Evolutionary conservation across 2,113 vertebrate genomes (phyloP), one percentile per base, ranked within the genome.

Genomic region (Misgurnus anguillicaudatus): DNA sequence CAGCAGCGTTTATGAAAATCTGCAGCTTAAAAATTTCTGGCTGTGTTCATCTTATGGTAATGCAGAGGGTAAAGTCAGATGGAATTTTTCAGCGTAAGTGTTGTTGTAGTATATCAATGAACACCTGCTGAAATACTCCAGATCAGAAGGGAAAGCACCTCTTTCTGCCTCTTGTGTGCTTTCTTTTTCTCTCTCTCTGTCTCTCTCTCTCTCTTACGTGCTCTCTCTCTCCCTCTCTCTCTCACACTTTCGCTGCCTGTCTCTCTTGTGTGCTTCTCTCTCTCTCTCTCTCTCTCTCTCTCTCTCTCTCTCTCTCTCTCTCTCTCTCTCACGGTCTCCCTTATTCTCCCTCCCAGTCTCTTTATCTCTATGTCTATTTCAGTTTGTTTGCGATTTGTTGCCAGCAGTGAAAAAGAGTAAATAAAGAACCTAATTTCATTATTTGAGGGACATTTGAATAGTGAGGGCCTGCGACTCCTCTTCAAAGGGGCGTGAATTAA

Each of bases 71-170:
- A 72, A 84, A 67, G 72, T 84, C 76, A 67, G 77, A 45, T 79
- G 76, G 80, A 79, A 75, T 81, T 70, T 77, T 72, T 76, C 9
- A 69, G 41, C 48, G 38, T 63, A 65, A 75, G n/a, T 17, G 24
- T 31, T 16, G 11, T 60, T 70, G 9, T 47, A 71, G 72, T 68
- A 48, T 66, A 55, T 39, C 8, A 53, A 19, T 61, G 45, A 47
- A 8, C 83, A 85, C 80, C 80, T 82, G 83, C 80, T 55, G 42
- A 31, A 53, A 31, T 21, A 62, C 16, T 53, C 63, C 75, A 9
- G 11, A 55, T 73, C 7, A 82, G 69, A 68, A 76, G 85, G 84
- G 84, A 85, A 88, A 89, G 9, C 73, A 75, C 75, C 80, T n/a
- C 10, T n/a, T 53, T 10, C 76, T 51, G n/a, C 42, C 64, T 24